phyloP scores from a whole-genome alignment of 2,797 vertebrate species.

The Vireo griseus region DNA sequence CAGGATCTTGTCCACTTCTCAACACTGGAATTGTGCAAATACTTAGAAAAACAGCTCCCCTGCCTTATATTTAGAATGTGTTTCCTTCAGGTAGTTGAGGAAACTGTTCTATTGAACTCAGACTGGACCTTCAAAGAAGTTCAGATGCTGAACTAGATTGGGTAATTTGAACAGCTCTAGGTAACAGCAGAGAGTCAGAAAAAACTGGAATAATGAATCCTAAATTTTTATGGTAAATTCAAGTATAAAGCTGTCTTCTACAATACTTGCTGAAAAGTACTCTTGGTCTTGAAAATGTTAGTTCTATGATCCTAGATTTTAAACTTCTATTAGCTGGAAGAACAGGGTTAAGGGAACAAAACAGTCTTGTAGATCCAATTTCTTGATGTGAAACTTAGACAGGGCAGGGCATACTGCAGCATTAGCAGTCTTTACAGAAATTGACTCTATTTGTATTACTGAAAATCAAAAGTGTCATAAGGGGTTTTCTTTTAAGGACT shows the following conservation, averaged over 20 bases:
- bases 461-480: background rate
- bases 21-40: background rate
- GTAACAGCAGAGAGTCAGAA: background rate
- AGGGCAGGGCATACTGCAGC: background rate
- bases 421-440: background rate
- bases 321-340: background rate
- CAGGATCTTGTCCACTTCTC: background rate
- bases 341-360: background rate
- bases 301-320: background rate
- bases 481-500: background rate
- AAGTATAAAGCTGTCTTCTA: background rate
- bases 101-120: background rate
- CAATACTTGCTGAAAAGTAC: background rate
- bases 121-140: background rate
- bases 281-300: background rate
- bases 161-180: background rate
- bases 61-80: background rate
- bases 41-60: background rate
- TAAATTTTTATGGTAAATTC: background rate
- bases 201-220: background rate
- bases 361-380: background rate
- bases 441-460: background rate
- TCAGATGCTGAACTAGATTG: background rate
- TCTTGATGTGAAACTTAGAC: background rate
- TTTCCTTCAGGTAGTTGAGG: background rate